These are phyloP conservation scores for Hesperophylax magnus DNA, from an alignment of 1,140 invertebrate genomes.

Conservation along the genomic window DNA sequence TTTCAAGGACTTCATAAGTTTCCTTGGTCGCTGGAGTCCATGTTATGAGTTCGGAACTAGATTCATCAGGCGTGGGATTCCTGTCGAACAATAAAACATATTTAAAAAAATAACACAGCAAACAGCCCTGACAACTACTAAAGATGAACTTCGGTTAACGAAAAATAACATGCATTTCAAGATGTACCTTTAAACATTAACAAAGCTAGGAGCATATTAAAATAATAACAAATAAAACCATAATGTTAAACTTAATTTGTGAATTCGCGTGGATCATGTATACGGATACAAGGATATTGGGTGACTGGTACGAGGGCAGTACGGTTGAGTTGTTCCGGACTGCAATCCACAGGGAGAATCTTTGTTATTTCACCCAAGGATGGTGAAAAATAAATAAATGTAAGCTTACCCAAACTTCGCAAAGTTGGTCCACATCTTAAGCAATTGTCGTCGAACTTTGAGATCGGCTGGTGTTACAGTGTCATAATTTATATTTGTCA, in stretches of 20 bases:
- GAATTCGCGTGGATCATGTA: no score
- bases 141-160: no score
- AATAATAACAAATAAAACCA: no score
- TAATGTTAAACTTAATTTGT: no score
- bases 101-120: not conserved
- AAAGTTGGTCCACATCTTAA: conserved; percentile 69
- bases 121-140: no score
- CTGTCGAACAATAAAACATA: conserved; percentile 24
- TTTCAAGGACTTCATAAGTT: not conserved
- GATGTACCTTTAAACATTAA: no score
- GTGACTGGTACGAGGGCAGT: no score
- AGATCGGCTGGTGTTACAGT: conserved; percentile 60
- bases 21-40: conserved; percentile 25
- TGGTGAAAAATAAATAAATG: not conserved
- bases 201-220: no score
- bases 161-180: no score
- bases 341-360: no score
- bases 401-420: conserved; percentile 66
- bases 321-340: no score
- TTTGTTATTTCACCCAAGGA: not conserved
- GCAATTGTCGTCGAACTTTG: conserved; percentile 62
- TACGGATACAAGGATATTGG: no score
- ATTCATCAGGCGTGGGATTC: conserved; percentile 30
- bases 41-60: not conserved
- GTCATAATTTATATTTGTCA: conserved; percentile 54